Evolutionary conservation across 2,797 vertebrate species (phyloP), one percentile per base, ranked within the genome.

Genomic region (Sebastes ruberrimus): DNA sequence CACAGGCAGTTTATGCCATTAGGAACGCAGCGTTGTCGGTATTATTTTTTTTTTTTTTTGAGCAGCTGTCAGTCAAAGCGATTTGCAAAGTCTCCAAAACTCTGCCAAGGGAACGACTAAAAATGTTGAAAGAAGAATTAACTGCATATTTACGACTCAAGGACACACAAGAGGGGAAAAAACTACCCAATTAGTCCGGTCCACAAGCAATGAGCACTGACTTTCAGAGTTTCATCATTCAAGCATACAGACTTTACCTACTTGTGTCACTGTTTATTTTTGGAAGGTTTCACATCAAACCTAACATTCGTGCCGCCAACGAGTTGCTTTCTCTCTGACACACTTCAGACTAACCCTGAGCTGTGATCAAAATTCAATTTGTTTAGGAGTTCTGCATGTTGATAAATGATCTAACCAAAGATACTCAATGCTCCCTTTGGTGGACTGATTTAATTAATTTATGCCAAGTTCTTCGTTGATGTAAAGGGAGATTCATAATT

Each of bases 51-150:
- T 0, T n/a, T 20, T 62, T 76, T 71, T 62, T 7, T 27, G 23
- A 76, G 66, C 28, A 77, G 71, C 86, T 88, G 87, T 90, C 89
- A 93, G 6, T 93, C 91, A 92, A 49, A 74, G 46, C 7, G 1
- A 62, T 82, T 72, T 67, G 52, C 64, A 67, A 38, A 71, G 55
- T 60, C 69, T 46, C 55, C 30, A 59, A 79, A 83, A 81, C 22
- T 71, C 68, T 71, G 61, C 61, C 38, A 20, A 72, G 62, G 59
- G 80, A 82, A 68, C 4, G 28, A 78, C 49, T 63, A 9, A 81
- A 79, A 78, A 74, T 53, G 27, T 32, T 52, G n/a, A 81, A 82
- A 68, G n/a, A 74, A 65, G 30, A 78, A 52, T 22, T 25, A 42
- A 71, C 42, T 33, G 35, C 27, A 49, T 67, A 30, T 61, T 82